Base-by-base conservation (phyloP, 1,140 invertebrate genomes). In the Atta colombica region DNA sequence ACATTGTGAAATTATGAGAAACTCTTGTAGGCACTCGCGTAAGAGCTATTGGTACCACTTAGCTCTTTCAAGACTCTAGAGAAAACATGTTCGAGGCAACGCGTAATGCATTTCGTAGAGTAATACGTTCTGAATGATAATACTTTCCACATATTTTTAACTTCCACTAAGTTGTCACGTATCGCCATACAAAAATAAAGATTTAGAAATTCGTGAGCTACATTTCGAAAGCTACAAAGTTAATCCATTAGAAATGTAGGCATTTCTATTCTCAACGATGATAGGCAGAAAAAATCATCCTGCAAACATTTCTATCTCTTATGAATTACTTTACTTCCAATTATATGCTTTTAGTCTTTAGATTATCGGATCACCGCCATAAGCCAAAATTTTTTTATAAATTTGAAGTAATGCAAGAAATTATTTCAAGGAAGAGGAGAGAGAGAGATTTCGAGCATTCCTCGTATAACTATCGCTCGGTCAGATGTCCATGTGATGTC, bases 211-310 rank as follows among this genome's bases (percentile, higher is more conserved):
- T 35, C 12, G 6, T 28, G 28, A 78, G 31, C 31, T 35, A 31
- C 51, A 77, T 77, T 45, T 77, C 58, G 35, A 77, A 61, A 77
- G 74, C 21, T 45, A 53, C n/a, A 25, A 55, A 53, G 14, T 68
- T 68, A 80, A 35, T n/a, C 49, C 31, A 53, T 78, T 8, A 35
- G 16, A 28, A 39, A 65, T 16, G 49, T 18, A 31, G 28, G 18
- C 1, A 25, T n/a, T 66, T 78, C 45, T n/a, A 78, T 78, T 45
- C 4, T 51, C 10, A 60, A 18, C 18, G 16, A 8, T 25, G 18
- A 3, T 28, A 28, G 28, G 2, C 8, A 58, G 12, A 6, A 65
- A 77, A 31, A 49, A 28, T 21, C 18, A 69, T 53, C n/a, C 28
- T 45, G 35, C 51, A 68, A 12, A 18, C 45, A 14, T 74, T 12